A percentile compares a stretch with the other conserved stretches of the same genome.
These are phyloP conservation scores for Piprites chloris DNA, from an alignment of 2,113 vertebrate genomes.

Conservation along the genomic window DNA sequence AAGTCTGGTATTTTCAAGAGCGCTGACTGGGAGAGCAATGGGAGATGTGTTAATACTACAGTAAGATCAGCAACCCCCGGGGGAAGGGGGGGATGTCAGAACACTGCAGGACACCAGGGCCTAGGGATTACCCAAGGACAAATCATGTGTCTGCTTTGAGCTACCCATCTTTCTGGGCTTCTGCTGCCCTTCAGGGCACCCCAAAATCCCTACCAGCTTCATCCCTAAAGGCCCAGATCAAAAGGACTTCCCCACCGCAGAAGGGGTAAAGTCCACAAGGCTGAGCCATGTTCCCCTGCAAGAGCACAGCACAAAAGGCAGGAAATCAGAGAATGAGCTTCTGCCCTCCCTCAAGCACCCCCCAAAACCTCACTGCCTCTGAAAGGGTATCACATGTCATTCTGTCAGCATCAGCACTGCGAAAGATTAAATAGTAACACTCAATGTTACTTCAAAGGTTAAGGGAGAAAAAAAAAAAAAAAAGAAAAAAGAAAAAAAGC, in stretches of 20 bases:
- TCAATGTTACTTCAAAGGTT: neutral
- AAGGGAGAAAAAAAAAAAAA: too few relatives aligned
- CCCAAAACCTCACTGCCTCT: neutral
- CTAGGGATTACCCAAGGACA: neutral
- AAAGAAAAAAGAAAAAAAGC: neutral
- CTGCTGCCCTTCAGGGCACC: neutral
- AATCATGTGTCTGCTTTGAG: neutral
- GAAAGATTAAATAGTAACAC: neutral
- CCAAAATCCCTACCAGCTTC: neutral
- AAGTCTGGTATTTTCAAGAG: neutral
- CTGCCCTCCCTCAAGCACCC: neutral
- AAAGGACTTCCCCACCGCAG: neutral
- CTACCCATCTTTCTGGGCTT: neutral
- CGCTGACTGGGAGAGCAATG: neutral
- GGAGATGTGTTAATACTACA: neutral
- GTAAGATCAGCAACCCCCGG: neutral
- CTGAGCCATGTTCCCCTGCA: neutral
- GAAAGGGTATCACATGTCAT: neutral
- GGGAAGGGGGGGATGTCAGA: fast-evolving
- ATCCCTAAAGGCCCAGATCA: fast-evolving
- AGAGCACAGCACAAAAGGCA: neutral
- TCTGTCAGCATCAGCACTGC: neutral
- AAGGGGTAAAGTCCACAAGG: neutral
- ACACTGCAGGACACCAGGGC: neutral
- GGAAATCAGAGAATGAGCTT: neutral